Evolutionary conservation across 2,113 vertebrate genomes (phyloP), one percentile per base, ranked within the genome.

Genomic region (Epinephelus cyanopodus): DNA sequence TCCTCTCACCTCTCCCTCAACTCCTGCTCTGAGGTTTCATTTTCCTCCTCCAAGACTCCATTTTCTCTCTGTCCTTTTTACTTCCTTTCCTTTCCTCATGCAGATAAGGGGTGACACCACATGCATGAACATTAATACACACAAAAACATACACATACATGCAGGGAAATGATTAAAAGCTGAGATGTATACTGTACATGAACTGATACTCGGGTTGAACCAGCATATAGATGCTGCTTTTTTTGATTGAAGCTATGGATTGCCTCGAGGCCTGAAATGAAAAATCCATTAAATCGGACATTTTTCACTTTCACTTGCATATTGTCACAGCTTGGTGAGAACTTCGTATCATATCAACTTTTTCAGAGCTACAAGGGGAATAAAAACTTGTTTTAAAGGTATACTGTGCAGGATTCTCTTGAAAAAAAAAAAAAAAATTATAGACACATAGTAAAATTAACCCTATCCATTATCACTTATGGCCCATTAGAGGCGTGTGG

Each of bases 221-320:
- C 77, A 37, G 37, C 50, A 62, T 79, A 72, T 60, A 42, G 47
- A 67, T 27, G 33, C n/a, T 42, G 54, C 18, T 56, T 76, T 72
- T 82, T 62, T 37, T 54, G 6, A 65, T 45, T 47, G 65, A 85
- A 87, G 87, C 81, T 79, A 61, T 65, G 58, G 81, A 90, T 83
- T 12, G 54, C 82, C 85, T 69, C 21, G 0, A 68, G 84, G 82
- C 60, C 86, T 62, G 23, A 70, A 65, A 52, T 64, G 71, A 90
- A 90, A 45, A 87, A 87, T 53, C 85, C 81, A 87, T 90, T 87
- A 80, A 87, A 87, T 89, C 12, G 0, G 37, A 82, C 83, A 79
- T 90, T 87, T 85, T 68, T 78, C 76, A 83, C 72, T 76, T 70
- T 50, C 56, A 42, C 60, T 68, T 66, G 56, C 79, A 76, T 68